These are phyloP conservation scores for Halesus radiatus DNA, from an alignment of 1,140 invertebrate species.

Conservation along the genomic window DNA sequence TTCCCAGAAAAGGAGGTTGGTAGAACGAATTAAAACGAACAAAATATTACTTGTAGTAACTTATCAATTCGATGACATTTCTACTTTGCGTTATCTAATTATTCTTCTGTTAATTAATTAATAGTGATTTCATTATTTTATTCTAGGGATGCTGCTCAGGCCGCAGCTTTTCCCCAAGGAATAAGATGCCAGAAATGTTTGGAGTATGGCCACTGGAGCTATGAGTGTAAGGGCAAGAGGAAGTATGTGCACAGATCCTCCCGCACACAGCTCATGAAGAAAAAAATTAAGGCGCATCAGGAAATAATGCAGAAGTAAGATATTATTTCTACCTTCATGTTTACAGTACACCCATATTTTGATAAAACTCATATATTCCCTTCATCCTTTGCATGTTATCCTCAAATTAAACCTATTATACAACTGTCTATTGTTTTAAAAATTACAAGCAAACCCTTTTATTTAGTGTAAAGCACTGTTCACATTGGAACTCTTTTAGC, in stretches of 20 bases:
- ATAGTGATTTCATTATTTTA: neutral
- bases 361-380: no score
- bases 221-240: conserved; percentile 91
- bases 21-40: conserved; percentile 9
- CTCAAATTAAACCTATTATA: no score
- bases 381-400: no score
- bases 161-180: conserved; percentile 76
- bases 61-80: no score
- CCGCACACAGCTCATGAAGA: conserved; percentile 84
- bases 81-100: no score
- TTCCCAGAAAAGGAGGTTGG: conserved; percentile 46
- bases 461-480: no score
- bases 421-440: no score
- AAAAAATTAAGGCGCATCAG: conserved; percentile 75
- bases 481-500: no score
- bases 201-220: conserved; percentile 93
- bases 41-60: no score
- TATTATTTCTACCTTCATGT: neutral
- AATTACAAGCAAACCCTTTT: no score
- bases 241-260: conserved; percentile 89
- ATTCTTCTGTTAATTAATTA: no score
- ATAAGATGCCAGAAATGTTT: conserved; percentile 92
- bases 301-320: conserved; percentile 66
- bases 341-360: neutral
- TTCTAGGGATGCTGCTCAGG: conserved; percentile 69